phyloP scores from a whole-genome alignment of 2,113 vertebrate species.

The Pica pica region DNA sequence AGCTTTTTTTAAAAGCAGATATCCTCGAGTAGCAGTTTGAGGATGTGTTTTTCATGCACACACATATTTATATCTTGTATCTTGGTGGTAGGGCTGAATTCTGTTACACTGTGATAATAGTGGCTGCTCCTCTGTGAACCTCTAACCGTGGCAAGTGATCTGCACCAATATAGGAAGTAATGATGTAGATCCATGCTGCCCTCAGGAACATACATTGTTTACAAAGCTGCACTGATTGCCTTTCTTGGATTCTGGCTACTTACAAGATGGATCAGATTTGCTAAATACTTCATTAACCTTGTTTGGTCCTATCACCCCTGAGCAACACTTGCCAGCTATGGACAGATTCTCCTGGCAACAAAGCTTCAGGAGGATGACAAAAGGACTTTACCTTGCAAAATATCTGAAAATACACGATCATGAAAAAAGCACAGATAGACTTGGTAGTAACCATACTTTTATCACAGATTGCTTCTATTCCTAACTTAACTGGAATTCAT shows the following conservation, averaged over 20 bases:
- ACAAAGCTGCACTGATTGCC: neutral
- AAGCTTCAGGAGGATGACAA: neutral
- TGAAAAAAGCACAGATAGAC: neutral
- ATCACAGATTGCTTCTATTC: neutral
- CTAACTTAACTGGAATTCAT: neutral
- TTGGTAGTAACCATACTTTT: neutral
- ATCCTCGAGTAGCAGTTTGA: neutral
- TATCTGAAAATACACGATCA: neutral
- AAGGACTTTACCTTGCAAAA: neutral
- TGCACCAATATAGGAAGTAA: neutral
- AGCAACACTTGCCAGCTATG: neutral
- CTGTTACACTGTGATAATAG: neutral
- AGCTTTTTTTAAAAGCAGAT: neutral
- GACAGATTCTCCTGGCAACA: neutral
- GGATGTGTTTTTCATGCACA: neutral
- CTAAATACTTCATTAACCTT: neutral
- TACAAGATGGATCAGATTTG: neutral
- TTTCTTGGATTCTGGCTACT: neutral
- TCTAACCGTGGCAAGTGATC: neutral
- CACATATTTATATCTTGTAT: fast-evolving
- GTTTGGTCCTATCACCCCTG: neutral
- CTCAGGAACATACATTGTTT: neutral
- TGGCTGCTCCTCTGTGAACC: neutral
- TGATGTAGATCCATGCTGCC: neutral
- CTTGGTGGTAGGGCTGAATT: neutral